Percentiles rank a stretch among this genome's conserved stretches.
These are phyloP conservation scores for Ferrisia virgata DNA, from an alignment of 2,888 invertebrate species.

Conservation along the genomic window DNA sequence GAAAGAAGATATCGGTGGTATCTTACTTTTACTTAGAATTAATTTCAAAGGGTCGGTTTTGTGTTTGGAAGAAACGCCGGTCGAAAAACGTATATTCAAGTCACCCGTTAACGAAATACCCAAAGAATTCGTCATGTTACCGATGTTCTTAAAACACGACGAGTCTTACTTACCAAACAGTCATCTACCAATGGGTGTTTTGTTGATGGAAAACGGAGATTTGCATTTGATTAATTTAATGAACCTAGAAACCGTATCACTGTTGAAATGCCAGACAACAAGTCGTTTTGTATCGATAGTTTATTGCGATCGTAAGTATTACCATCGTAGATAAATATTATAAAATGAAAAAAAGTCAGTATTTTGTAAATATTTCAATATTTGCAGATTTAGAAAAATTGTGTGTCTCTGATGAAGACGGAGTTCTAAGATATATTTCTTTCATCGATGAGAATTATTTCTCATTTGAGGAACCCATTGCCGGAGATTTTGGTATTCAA, in stretches of 20 bases:
- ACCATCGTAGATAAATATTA: too few relatives aligned
- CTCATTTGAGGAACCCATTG: neutral
- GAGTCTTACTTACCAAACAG: conserved; percentile 30
- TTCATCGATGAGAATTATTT: conserved; percentile 16
- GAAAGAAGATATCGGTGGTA: conserved; percentile 52
- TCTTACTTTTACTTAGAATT: conserved; percentile 60
- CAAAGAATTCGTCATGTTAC: conserved; percentile 47
- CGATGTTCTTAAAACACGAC: conserved; percentile 46
- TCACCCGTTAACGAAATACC: neutral
- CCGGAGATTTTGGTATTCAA: neutral
- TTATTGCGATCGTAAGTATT: conserved; percentile 73
- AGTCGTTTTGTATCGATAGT: conserved; percentile 71
- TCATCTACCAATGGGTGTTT: conserved; percentile 56
- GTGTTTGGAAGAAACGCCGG: conserved; percentile 46
- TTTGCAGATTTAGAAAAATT: conserved; percentile 37
- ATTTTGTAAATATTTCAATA: neutral
- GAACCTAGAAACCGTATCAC: conserved; percentile 32
- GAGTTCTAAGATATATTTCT: conserved; percentile 24
- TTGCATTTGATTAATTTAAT: conserved; percentile 60
- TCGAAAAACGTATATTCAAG: conserved; percentile 42
- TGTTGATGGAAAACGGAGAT: conserved; percentile 71
- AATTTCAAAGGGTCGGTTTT: conserved; percentile 53
- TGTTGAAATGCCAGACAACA: neutral
- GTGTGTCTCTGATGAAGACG: conserved; percentile 30
- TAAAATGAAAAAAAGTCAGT: neutral